Evolutionary conservation across 2,888 invertebrate genomes (phyloP).

Genomic region (Actias luna): DNA sequence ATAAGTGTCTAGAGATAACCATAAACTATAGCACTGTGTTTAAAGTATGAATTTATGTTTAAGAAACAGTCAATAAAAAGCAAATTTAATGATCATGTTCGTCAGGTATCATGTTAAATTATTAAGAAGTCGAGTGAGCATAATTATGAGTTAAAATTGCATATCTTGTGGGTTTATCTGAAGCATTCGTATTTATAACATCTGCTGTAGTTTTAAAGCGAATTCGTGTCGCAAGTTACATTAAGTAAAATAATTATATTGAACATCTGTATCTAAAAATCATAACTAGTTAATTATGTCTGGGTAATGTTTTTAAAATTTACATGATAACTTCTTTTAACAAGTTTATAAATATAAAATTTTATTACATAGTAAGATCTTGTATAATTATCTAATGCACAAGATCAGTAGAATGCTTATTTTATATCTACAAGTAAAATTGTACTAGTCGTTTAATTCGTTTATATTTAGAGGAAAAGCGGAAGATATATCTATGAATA

Average conservation of each 20-base stretch:
- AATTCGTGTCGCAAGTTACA: constrained; percentile 11
- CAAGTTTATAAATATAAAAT: not conserved
- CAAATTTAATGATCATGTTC: constrained; percentile 28
- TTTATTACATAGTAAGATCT: no score
- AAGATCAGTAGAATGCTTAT: no score
- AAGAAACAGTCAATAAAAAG: constrained; percentile 24
- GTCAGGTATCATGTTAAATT: constrained; percentile 22
- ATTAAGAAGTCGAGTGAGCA: constrained; percentile 29
- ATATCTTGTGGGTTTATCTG: constrained; percentile 38
- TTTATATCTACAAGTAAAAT: no score
- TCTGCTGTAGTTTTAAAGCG: constrained; percentile 1
- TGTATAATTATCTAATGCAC: no score
- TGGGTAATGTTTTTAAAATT: not conserved
- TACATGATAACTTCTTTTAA: no score
- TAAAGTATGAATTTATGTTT: constrained; percentile 1
- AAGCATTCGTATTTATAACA: constrained; percentile 14
- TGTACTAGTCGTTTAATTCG: no score
- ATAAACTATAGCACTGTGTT: not conserved
- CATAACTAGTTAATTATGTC: not conserved
- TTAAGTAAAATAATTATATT: constrained; percentile 10
- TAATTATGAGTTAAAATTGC: constrained; percentile 35
- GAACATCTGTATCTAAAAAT: no score
- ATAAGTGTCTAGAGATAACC: not conserved
- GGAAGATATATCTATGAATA: no score
- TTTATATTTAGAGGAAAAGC: no score